Evolutionary conservation across 2,888 invertebrate species (phyloP).

Genomic region (Mongoloraphidia duomilia): DNA sequence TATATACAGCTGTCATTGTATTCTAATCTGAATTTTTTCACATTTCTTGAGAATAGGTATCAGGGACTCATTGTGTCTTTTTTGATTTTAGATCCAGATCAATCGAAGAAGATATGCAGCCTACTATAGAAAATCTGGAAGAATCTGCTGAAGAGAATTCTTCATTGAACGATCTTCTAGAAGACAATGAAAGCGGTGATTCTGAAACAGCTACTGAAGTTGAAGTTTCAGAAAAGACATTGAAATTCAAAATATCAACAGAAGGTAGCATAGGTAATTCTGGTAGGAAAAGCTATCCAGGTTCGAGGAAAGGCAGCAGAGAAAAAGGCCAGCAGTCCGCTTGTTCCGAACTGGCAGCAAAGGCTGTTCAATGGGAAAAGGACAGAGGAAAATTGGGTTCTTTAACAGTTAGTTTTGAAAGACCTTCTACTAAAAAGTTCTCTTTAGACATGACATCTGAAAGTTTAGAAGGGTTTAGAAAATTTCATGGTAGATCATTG

Average conservation of each 20-base stretch:
- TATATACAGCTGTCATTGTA: too few relatives aligned
- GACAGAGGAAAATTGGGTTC: conserved; percentile 24
- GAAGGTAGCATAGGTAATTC: conserved; percentile 38
- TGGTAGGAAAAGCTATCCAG: conserved; percentile 48
- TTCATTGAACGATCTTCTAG: conserved; percentile 36
- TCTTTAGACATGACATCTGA: conserved; percentile 27
- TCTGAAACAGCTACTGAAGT: conserved; percentile 58
- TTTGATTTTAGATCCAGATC: conserved; percentile 30
- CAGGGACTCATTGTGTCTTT: too few relatives aligned
- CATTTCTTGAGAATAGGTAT: too few relatives aligned
- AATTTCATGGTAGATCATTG: conserved; percentile 18
- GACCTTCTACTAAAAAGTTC: conserved; percentile 21
- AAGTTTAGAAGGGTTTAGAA: conserved; percentile 27
- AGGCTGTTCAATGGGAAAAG: conserved; percentile 33
- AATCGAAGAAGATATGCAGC: conserved; percentile 35
- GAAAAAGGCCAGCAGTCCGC: conserved; percentile 36
- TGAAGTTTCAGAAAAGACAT: conserved; percentile 57
- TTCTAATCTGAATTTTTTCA: too few relatives aligned
- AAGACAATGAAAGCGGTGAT: conserved; percentile 43
- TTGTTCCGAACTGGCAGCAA: conserved; percentile 31
- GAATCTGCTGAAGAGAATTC: conserved; percentile 21
- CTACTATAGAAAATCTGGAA: conserved; percentile 26
- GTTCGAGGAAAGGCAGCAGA: conserved; percentile 52
- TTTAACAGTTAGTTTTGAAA: conserved; percentile 27
- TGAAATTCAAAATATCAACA: conserved; percentile 63